Percentiles rank a stretch among this genome's conserved stretches.
These are phyloP conservation scores for Cricetomys ansorgei DNA, from an alignment of 2,113 vertebrate genomes.

Conservation along the genomic window DNA sequence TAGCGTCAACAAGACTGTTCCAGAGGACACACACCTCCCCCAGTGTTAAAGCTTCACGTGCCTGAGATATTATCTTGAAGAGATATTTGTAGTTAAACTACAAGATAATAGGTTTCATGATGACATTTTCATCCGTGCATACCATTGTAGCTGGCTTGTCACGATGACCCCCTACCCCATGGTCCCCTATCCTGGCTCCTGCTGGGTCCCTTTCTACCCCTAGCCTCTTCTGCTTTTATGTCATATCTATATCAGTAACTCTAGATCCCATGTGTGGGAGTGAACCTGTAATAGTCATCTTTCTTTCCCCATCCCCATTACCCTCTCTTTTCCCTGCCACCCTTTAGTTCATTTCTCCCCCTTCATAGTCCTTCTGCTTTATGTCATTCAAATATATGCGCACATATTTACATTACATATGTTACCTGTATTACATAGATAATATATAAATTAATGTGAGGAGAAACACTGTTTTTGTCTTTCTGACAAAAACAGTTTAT, in stretches of 20 bases:
- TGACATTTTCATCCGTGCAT: background rate
- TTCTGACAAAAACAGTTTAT: background rate
- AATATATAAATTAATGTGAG: background rate
- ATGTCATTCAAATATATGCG: background rate
- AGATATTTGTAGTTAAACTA: background rate
- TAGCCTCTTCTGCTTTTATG: background rate
- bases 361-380: background rate
- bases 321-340: background rate
- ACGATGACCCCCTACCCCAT: too few species aligned
- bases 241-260: background rate
- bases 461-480: background rate
- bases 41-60: accelerated
- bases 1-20: background rate
- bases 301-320: background rate
- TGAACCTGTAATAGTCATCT: too few species aligned
- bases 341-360: background rate
- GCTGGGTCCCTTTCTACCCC: background rate
- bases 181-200: background rate
- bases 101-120: background rate
- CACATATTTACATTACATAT: background rate
- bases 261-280: background rate
- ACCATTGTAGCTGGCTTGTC: background rate
- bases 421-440: too few species aligned
- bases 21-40: background rate
- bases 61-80: background rate